Evolutionary conservation across 2,113 vertebrate species (phyloP).

Genomic region (Hypocryptadius cinnamomeus): DNA sequence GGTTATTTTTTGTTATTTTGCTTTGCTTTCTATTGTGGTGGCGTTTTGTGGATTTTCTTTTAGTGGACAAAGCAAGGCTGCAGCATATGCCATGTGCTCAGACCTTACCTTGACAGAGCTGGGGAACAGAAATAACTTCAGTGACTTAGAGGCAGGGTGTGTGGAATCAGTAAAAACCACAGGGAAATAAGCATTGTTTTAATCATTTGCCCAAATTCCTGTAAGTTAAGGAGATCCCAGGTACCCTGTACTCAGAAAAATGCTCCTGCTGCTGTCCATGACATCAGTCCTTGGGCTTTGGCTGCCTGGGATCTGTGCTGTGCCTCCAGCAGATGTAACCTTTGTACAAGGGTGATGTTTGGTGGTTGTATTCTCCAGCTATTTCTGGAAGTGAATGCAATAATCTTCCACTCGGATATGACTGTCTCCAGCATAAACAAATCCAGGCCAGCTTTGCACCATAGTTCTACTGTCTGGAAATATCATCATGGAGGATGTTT

Average conservation of each 20-base stretch:
- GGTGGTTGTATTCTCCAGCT: not conserved
- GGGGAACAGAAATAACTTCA: not conserved
- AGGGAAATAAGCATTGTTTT: not conserved
- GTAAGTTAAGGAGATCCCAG: not conserved
- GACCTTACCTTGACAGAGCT: not conserved
- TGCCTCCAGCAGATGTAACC: not conserved
- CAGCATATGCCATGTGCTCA: not conserved
- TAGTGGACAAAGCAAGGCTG: rapidly evolving
- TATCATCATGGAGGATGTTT: constrained; percentile 33
- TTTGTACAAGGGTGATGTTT: not conserved
- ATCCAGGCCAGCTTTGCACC: not conserved
- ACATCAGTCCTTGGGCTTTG: not conserved
- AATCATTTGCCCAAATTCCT: not conserved
- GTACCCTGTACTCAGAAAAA: not conserved
- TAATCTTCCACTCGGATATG: constrained; percentile 16
- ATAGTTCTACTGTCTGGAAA: constrained; percentile 15
- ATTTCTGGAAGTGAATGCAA: constrained; percentile 37
- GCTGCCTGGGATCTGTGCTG: not conserved
- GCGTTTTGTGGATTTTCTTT: not conserved
- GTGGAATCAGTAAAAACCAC: not conserved
- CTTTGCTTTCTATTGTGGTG: not conserved
- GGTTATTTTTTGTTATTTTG: not conserved
- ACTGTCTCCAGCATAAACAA: constrained; percentile 54
- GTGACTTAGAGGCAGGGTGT: not conserved
- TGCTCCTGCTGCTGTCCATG: not conserved